Conservation (phyloP, 1,140 invertebrate species). For the Leptopilina boulardi region DNA sequence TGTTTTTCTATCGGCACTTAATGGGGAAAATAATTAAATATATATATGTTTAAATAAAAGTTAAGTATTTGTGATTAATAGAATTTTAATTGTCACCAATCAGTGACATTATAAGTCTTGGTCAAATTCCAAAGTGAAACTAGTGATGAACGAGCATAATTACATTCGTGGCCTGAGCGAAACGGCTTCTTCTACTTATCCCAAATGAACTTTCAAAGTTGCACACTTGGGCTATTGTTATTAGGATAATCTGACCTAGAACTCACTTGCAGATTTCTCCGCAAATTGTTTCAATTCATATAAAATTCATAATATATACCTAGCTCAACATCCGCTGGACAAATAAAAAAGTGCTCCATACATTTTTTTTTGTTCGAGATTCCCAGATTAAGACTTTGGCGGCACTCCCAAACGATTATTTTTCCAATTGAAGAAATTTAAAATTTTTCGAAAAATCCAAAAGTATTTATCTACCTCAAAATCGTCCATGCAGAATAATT, state of each 20-base stretch:
- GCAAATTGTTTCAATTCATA: neutral
- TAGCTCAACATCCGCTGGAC: no score
- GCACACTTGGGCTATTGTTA: neutral
- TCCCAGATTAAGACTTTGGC: no score
- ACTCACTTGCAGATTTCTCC: neutral
- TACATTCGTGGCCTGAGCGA: neutral
- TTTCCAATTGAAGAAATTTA: no score
- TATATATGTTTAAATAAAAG: neutral
- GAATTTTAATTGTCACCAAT: neutral
- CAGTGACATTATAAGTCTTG: neutral
- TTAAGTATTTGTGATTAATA: neutral
- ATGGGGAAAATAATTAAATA: neutral
- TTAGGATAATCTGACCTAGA: neutral
- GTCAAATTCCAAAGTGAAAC: neutral
- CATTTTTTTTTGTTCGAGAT: no score
- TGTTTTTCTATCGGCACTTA: neutral
- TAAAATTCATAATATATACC: no score
- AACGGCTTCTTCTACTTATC: neutral
- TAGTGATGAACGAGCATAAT: constrained; percentile 5
- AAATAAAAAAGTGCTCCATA: no score
- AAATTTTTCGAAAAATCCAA: no score
- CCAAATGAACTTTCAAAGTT: constrained; percentile 12
- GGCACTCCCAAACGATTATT: no score
- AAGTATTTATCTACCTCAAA: no score
- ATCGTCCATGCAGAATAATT: no score